phyloP scores from a whole-genome alignment of 1,140 invertebrate species.

The Trachymyrmex cornetzi region DNA sequence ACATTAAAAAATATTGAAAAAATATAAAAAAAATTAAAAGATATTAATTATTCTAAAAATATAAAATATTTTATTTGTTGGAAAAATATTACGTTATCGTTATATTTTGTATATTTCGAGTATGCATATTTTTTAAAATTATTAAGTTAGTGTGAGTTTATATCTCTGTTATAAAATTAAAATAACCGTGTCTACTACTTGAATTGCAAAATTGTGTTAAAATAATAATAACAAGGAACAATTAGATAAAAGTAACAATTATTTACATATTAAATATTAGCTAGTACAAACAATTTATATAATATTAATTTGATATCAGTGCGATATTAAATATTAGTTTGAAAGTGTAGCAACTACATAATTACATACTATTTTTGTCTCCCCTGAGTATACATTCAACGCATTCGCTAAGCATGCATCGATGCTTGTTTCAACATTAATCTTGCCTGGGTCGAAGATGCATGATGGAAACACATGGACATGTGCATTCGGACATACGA shows the following conservation, averaged over 20 bases:
- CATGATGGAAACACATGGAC: constrained; percentile 19
- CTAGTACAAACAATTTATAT: not conserved
- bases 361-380: constrained; percentile 3
- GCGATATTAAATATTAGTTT: not conserved
- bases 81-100: not conserved
- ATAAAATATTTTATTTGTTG: not conserved
- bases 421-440: constrained; percentile 41
- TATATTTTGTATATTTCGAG: constrained; percentile 5
- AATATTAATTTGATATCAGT: not conserved
- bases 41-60: not conserved
- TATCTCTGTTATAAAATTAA: not conserved
- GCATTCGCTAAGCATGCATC: not conserved
- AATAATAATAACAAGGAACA: not conserved
- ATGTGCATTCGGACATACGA: constrained; percentile 51
- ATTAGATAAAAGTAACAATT: not conserved
- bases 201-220: not conserved
- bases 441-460: constrained; percentile 1
- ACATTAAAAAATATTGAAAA: not conserved
- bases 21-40: not conserved
- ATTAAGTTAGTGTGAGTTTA: not conserved
- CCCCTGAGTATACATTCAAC: too few species aligned
- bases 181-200: not conserved
- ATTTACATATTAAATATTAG: too few species aligned
- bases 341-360: not conserved
- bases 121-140: not conserved